Percentiles rank a stretch among this genome's conserved stretches.
phyloP scores from a whole-genome alignment of 2,888 invertebrate species.

The Apotomis betuletana region DNA sequence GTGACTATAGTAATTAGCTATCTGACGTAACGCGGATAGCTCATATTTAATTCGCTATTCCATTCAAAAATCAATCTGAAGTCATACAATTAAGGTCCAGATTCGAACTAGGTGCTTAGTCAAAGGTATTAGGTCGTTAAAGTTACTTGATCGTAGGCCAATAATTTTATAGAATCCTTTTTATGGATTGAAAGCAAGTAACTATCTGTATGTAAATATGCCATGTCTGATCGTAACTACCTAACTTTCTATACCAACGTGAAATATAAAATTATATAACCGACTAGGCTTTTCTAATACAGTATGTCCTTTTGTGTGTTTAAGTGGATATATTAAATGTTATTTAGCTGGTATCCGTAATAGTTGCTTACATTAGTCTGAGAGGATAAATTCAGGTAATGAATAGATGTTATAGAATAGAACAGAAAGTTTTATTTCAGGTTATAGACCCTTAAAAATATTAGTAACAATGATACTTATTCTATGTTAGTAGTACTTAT shows the following conservation, averaged over 20 bases:
- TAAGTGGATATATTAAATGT: neutral
- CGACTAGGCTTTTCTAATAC: neutral
- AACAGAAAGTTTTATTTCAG: no score
- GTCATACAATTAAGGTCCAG: neutral
- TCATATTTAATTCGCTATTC: neutral
- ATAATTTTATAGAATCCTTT: slow-evolving; percentile 28
- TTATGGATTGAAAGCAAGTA: slow-evolving; percentile 18
- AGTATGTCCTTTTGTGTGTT: neutral
- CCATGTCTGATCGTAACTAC: slow-evolving; percentile 23
- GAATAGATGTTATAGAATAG: neutral
- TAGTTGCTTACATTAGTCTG: neutral
- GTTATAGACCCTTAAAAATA: no score
- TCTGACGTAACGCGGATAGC: neutral
- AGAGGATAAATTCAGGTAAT: neutral
- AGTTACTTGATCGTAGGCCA: slow-evolving; percentile 25
- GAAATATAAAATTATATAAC: neutral
- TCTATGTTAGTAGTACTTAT: no score
- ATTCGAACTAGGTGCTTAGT: neutral
- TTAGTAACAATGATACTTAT: no score
- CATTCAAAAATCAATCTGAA: neutral
- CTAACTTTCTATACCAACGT: slow-evolving; percentile 10
- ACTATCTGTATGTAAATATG: slow-evolving; percentile 35
- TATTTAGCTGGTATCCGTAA: neutral
- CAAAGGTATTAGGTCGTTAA: neutral
- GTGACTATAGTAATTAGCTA: slow-evolving; percentile 27